These are phyloP conservation scores for Tricholauxania praeusta DNA, from an alignment of 2,888 invertebrate species.

Conservation along the genomic window DNA sequence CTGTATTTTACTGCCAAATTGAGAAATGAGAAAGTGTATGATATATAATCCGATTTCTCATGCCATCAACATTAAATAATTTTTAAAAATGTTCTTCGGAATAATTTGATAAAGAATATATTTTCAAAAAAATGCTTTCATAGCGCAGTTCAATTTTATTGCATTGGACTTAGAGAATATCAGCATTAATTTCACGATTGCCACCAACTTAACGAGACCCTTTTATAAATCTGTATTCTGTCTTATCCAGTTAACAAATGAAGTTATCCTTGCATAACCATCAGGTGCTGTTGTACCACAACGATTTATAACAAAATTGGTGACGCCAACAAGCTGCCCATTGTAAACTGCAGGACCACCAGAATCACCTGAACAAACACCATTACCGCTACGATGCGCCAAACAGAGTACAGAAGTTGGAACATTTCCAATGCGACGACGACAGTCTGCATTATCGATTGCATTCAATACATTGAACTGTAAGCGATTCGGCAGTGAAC, in stretches of 20 bases:
- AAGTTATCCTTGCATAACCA: conserved; percentile 59
- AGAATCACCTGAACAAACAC: conserved; percentile 63
- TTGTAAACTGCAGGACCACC: conserved; percentile 64
- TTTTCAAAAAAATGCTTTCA: too few species aligned
- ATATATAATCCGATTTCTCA: too few species aligned
- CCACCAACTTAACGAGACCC: not conserved
- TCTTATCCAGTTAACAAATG: conserved; percentile 49
- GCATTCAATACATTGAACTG: conserved; percentile 54
- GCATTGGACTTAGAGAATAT: too few species aligned
- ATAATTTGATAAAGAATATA: too few species aligned
- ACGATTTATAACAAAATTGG: conserved; percentile 57
- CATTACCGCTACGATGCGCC: conserved; percentile 50
- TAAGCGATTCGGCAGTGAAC: conserved; percentile 53
- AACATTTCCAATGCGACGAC: conserved; percentile 43
- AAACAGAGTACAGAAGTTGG: conserved; percentile 58
- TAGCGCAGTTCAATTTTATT: too few species aligned
- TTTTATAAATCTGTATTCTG: conserved; percentile 39
- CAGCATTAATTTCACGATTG: too few species aligned
- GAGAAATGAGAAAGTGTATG: too few species aligned
- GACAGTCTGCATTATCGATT: conserved; percentile 52
- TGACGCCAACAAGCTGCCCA: conserved; percentile 57
- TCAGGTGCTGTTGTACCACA: conserved; percentile 60
- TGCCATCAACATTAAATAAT: too few species aligned
- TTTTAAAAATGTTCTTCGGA: too few species aligned
- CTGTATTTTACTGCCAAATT: too few species aligned